phyloP scores from a whole-genome alignment of 2,888 invertebrate species.

The Chrysina gloriosa region DNA sequence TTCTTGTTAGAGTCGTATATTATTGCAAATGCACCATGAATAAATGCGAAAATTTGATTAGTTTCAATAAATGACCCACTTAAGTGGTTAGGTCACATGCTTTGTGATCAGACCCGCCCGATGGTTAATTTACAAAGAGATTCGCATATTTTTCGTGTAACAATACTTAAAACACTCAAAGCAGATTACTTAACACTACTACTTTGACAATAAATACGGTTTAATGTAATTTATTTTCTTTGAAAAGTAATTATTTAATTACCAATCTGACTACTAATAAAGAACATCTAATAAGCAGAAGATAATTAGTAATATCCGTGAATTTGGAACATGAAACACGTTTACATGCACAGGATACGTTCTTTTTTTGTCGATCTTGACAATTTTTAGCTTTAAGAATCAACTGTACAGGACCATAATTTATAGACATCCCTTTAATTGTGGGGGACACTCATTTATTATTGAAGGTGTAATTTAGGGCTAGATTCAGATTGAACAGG shows the following conservation, averaged over 20 bases:
- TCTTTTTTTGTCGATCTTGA: too few species aligned
- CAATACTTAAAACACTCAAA: background rate
- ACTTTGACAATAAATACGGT: background rate
- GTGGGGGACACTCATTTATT: too few species aligned
- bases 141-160: background rate
- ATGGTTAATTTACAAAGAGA: slow-evolving; percentile 38
- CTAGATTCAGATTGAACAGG: slow-evolving; percentile 53
- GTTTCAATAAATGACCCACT: slow-evolving; percentile 59
- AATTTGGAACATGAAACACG: too few species aligned
- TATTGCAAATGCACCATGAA: slow-evolving; percentile 4
- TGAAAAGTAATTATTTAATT: background rate
- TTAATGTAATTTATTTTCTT: background rate
- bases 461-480: too few species aligned
- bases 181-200: background rate
- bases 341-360: too few species aligned
- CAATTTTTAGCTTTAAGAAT: too few species aligned
- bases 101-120: slow-evolving; percentile 62
- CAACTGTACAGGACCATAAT: too few species aligned
- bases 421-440: too few species aligned
- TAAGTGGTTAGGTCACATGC: slow-evolving; percentile 63
- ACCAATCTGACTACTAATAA: too few species aligned
- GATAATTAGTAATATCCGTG: too few species aligned
- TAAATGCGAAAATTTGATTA: slow-evolving; percentile 7
- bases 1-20: background rate
- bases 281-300: too few species aligned